Conservation (phyloP, 2,113 vertebrate species). For the Sceloporus undulatus region DNA sequence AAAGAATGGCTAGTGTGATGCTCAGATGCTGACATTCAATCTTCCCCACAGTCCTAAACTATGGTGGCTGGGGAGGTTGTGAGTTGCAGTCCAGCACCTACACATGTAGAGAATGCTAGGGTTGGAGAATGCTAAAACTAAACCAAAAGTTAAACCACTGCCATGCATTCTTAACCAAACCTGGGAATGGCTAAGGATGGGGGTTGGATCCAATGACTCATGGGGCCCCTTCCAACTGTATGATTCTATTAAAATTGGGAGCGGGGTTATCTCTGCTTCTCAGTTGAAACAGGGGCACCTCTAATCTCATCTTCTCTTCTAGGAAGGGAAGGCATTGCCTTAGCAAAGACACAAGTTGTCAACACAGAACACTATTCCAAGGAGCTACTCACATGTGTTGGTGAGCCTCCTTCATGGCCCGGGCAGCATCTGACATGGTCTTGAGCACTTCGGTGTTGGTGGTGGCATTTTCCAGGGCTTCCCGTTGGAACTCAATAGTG, state of each 20-base stretch:
- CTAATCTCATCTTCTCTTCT: too few species aligned
- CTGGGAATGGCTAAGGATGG: not conserved
- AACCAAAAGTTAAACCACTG: not conserved
- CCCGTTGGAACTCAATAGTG: constrained; percentile 36
- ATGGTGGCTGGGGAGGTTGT: not conserved
- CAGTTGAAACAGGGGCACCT: too few species aligned
- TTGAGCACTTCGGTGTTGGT: constrained; percentile 44
- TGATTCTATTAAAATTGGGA: too few species aligned
- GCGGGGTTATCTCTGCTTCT: too few species aligned
- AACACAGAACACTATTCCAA: not conserved
- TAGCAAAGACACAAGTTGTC: not conserved
- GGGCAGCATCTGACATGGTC: constrained; percentile 30
- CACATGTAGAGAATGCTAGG: not conserved
- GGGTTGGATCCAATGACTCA: too few species aligned
- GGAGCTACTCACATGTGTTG: constrained; percentile 12
- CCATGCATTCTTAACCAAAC: not conserved
- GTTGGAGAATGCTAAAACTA: not conserved
- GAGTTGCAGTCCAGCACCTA: not conserved
- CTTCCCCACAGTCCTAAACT: too few species aligned
- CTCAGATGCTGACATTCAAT: too few species aligned
- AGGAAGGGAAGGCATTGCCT: too few species aligned
- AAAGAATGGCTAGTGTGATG: too few species aligned
- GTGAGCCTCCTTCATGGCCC: constrained; percentile 41
- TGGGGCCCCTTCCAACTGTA: too few species aligned
- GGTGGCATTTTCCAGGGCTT: constrained; percentile 30